Evolutionary conservation across 92 coral and sea anemone genomes (phyloP), one percentile per base, ranked within the genome.

Genomic region (Isaurus tuberculatus): DNA sequence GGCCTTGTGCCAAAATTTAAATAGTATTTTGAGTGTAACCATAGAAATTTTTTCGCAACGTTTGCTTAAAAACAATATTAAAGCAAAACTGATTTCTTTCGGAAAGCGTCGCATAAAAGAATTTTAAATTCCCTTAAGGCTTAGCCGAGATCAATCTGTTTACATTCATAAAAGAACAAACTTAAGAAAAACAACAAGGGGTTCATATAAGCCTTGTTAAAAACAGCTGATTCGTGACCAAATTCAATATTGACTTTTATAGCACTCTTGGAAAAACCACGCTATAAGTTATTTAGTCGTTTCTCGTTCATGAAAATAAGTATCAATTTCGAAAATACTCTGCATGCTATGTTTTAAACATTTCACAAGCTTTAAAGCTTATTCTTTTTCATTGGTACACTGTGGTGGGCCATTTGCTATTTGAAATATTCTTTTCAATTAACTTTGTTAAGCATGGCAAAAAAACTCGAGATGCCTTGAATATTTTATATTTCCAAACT

Each of bases 401-500:
- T 51, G 19, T 4, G 4, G 60, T 8, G 19, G 16, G n/a, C 60
- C 60, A 15, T 8, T 51, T 51, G 60, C 14, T 51, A 8, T 51
- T 4, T 14, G n/a, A 14, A 0, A n/a, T 15, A 15, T 51, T 51
- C 22, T 72, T 72, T 72, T 46, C 61, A 14, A 27, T 36, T 36
- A 72, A 43, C 25, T 28, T 73, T 13, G 63, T 73, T 63, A 74
- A 51, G 65, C 80, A 51, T 74, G 55, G 28, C 65, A 73, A 74
- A 29, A 57, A 1, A 55, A n/a, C n/a, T n/a, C n/a, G n/a, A n/a
- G n/a, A n/a, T n/a, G n/a, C n/a, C n/a, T n/a, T n/a, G n/a, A n/a
- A n/a, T n/a, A n/a, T n/a, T n/a, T 17, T 15, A 10, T 55, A 4
- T 22, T 17, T 17, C 7, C 25, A 55, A 13, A 55, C 14, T 11